Conservation (phyloP, 2,797 vertebrate species). For the Paratrypauchen microcephalus region DNA sequence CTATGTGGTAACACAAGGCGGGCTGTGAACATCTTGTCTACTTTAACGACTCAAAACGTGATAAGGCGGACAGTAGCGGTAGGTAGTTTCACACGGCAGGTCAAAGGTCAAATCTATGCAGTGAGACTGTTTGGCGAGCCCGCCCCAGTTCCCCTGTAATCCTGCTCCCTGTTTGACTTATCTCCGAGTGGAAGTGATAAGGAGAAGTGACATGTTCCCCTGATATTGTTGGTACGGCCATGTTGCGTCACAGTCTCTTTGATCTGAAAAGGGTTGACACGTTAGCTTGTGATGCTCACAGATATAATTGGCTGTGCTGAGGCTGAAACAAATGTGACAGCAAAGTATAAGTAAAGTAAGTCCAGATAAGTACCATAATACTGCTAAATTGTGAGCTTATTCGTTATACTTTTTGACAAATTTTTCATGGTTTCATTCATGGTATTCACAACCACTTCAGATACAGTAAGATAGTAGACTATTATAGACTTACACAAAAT, state of each 20-base stretch:
- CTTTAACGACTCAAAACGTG: slow-evolving; percentile 7
- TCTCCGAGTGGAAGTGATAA: neutral
- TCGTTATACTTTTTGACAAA: too few species aligned
- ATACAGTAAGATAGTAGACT: too few species aligned
- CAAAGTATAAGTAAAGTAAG: neutral
- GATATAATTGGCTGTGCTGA: slow-evolving; percentile 21
- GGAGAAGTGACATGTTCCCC: neutral
- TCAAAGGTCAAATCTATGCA: slow-evolving; percentile 22
- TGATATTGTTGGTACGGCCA: slow-evolving; percentile 2
- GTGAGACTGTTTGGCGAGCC: slow-evolving; percentile 1
- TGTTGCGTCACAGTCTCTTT: slow-evolving; percentile 6
- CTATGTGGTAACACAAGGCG: neutral
- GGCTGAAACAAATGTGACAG: neutral
- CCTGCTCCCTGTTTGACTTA: neutral
- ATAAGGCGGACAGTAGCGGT: slow-evolving; percentile 12
- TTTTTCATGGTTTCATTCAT: too few species aligned
- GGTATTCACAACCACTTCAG: too few species aligned
- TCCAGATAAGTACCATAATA: neutral
- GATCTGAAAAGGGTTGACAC: slow-evolving; percentile 10
- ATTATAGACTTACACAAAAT: too few species aligned
- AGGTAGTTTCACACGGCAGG: slow-evolving; percentile 15
- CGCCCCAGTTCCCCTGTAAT: neutral
- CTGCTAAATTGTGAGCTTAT: neutral
- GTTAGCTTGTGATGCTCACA: slow-evolving; percentile 6
- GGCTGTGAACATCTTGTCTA: slow-evolving; percentile 5